These are phyloP conservation scores for Phalacrocorax aristotelis DNA, from an alignment of 2,113 vertebrate genomes.

Conservation along the genomic window DNA sequence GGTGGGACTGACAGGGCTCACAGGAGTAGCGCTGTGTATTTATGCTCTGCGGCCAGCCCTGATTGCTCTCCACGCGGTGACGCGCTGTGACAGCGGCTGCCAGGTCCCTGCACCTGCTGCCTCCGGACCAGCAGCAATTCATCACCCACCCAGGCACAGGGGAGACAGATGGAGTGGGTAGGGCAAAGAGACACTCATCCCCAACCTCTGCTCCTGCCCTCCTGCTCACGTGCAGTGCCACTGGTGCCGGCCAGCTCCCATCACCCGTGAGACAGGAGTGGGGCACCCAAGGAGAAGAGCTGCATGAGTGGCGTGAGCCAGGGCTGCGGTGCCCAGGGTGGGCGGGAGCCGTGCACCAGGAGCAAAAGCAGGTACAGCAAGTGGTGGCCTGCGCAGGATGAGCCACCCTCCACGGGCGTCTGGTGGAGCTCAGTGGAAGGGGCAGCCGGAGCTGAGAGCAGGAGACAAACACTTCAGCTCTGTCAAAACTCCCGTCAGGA, in stretches of 20 bases:
- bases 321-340: not conserved
- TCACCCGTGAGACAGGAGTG: fast-evolving
- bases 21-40: not conserved
- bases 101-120: not conserved
- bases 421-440: not conserved
- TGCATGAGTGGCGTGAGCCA: not conserved
- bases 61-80: not conserved
- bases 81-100: not conserved
- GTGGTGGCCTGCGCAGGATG: not conserved
- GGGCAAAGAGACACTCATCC: not conserved
- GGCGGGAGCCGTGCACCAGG: fast-evolving
- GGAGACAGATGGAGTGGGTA: not conserved
- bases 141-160: not conserved
- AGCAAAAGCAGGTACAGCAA: not conserved
- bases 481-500: not conserved
- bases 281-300: not conserved
- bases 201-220: not conserved
- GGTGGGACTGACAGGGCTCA: not conserved
- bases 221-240: not conserved
- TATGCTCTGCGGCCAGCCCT: not conserved
- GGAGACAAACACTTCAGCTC: not conserved
- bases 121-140: not conserved
- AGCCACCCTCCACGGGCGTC: not conserved
- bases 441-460: not conserved
- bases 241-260: fast-evolving